A percentile compares a stretch with the other conserved stretches of the same genome.
Evolutionary conservation across 2,888 invertebrate species (phyloP).

Genomic region (Bembecia ichneumoniformis): DNA sequence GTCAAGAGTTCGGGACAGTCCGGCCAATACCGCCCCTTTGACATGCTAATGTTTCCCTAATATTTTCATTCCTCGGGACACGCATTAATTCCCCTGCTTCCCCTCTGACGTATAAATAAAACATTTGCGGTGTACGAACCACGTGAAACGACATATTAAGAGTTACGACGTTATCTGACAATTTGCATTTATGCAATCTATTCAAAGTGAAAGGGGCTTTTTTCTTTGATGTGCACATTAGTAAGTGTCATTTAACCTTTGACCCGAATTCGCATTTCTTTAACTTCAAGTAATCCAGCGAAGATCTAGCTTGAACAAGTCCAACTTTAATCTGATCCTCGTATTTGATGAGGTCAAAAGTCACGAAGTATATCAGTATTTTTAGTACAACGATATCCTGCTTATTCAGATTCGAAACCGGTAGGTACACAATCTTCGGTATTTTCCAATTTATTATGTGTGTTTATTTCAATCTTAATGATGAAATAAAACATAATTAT

Average conservation of each 20-base stretch:
- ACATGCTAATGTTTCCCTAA: constrained; percentile 46
- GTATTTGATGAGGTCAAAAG: no score
- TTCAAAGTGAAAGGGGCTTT: constrained; percentile 27
- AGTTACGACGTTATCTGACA: neutral
- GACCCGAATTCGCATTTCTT: constrained; percentile 16
- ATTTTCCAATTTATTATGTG: no score
- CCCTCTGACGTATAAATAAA: constrained; percentile 36
- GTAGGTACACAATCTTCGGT: no score
- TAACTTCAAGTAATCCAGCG: no score
- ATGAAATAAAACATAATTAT: no score
- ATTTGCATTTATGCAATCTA: constrained; percentile 51
- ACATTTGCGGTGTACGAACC: constrained; percentile 30
- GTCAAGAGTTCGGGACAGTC: constrained; percentile 22
- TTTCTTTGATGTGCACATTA: constrained; percentile 49
- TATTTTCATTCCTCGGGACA: constrained; percentile 27
- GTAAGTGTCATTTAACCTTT: constrained; percentile 33
- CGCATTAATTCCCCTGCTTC: constrained; percentile 22
- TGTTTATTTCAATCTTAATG: no score
- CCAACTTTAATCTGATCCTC: no score
- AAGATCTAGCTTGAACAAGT: no score
- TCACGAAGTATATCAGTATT: no score
- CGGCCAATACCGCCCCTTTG: constrained; percentile 38
- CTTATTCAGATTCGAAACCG: no score
- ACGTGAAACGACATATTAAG: constrained; percentile 28
- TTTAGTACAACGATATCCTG: no score